Base-by-base conservation (phyloP, 2,113 vertebrate species). In the Sakesphorus luctuosus region DNA sequence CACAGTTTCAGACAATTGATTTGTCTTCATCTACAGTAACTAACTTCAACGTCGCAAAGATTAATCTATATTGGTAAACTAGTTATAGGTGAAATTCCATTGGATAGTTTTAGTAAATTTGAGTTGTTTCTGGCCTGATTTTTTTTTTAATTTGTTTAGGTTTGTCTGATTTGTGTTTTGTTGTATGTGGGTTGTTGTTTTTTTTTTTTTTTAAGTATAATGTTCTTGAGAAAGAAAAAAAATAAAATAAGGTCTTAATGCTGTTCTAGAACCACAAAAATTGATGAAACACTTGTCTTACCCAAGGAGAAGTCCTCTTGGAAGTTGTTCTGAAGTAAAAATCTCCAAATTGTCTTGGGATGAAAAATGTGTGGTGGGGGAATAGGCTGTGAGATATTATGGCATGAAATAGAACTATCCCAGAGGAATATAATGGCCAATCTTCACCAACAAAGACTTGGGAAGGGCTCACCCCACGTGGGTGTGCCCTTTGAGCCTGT, bases 401-500 rank as follows among this genome's bases (percentile, higher is more conserved):
- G 43, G 49, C 11, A 74, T 0, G 0, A 58, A 74, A 38, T 3
- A 47, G 13, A 38, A 19, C 47, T 40, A 2, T 10, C 10, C 0
- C 0, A 44, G 11, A 43, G 40, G 40, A 43, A 43, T 43, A n/a
- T n/a, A n/a, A n/a, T n/a, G n/a, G n/a, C n/a, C n/a, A n/a, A n/a
- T n/a, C n/a, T n/a, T n/a, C n/a, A n/a, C n/a, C n/a, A n/a, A n/a
- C n/a, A n/a, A n/a, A n/a, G n/a, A n/a, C n/a, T n/a, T n/a, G n/a
- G n/a, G n/a, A n/a, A n/a, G n/a, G n/a, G n/a, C n/a, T n/a, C n/a
- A n/a, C n/a, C n/a, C n/a, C n/a, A n/a, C n/a, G n/a, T n/a, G n/a
- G n/a, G n/a, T n/a, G n/a, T n/a, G n/a, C n/a, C n/a, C n/a, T n/a
- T n/a, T n/a, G n/a, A n/a, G n/a, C n/a, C n/a, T n/a, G n/a, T n/a